Percentiles rank a stretch among this genome's conserved stretches.
Evolutionary conservation across 2,113 vertebrate species (phyloP).

Genomic region (Mormoops blainvillei): DNA sequence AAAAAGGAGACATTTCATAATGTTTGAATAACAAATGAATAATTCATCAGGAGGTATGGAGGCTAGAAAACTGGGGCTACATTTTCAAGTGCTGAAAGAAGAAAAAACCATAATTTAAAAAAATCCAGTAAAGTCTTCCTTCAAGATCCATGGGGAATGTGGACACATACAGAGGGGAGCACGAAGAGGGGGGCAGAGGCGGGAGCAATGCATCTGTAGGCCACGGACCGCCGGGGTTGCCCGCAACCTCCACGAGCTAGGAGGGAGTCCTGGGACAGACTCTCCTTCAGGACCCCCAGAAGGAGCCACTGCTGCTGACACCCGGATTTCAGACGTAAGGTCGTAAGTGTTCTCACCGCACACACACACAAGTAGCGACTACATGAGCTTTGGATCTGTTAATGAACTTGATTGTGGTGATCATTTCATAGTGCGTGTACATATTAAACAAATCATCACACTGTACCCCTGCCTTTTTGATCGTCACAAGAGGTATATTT

Average conservation of each 20-base stretch:
- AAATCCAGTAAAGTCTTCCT: not conserved
- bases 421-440: not conserved
- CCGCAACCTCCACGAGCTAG: not conserved
- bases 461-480: constrained; percentile 22
- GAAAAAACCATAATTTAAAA: not conserved
- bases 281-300: not conserved
- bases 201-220: not conserved
- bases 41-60: constrained; percentile 31
- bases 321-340: not conserved
- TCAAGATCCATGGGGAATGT: not conserved
- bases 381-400: not conserved
- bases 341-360: not conserved
- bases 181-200: not conserved
- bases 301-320: not conserved
- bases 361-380: not conserved
- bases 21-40: constrained; percentile 26
- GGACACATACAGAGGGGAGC: not conserved
- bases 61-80: not conserved
- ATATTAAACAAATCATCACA: not conserved
- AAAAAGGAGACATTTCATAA: constrained; percentile 15
- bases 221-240: not conserved
- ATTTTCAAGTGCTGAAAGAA: not conserved
- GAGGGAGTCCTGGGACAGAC: no score
- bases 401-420: not conserved
- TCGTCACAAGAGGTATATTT: constrained; percentile 55